Evolutionary conservation across 1,140 invertebrate species (phyloP).

Genomic region (Drosophila rhopaloa): DNA sequence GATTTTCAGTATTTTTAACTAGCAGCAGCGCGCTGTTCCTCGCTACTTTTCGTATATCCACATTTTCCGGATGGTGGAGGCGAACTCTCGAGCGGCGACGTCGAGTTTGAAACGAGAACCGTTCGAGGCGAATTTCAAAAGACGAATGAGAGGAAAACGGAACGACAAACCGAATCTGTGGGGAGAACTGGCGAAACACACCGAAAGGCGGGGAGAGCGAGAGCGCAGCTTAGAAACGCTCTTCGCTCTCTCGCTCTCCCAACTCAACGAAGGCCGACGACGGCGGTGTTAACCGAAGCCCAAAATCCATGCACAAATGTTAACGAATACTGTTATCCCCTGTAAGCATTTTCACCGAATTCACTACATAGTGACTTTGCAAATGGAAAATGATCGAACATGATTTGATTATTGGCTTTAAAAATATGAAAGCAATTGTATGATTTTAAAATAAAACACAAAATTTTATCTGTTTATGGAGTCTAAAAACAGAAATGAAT

Average conservation of each 20-base stretch:
- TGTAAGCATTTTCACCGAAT: not conserved
- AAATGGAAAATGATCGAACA: not conserved
- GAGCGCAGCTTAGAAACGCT: not conserved
- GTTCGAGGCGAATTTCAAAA: constrained; percentile 4
- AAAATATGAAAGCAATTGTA: not conserved
- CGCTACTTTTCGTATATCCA: constrained; percentile 14
- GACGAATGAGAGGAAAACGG: constrained; percentile 5
- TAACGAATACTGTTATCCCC: not conserved
- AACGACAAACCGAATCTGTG: constrained; percentile 4
- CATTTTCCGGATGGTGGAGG: constrained; percentile 6
- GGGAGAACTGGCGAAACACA: not conserved
- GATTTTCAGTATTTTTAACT: not conserved
- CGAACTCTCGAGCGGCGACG: not conserved
- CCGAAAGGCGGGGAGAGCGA: not conserved
- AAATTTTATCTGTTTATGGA: no score
- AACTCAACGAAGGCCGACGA: constrained; percentile 36
- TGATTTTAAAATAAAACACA: not conserved
- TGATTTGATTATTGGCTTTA: not conserved
- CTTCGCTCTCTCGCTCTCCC: not conserved
- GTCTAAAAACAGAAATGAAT: no score
- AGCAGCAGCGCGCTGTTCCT: constrained; percentile 2
- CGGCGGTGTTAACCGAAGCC: not conserved
- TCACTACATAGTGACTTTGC: not conserved
- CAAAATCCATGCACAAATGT: not conserved
- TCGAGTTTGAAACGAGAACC: not conserved